Evolutionary conservation across 30 jellyfish, hydroid and myxozoan genomes (phyloP).

Genomic region (Rhopilema esculentum): DNA sequence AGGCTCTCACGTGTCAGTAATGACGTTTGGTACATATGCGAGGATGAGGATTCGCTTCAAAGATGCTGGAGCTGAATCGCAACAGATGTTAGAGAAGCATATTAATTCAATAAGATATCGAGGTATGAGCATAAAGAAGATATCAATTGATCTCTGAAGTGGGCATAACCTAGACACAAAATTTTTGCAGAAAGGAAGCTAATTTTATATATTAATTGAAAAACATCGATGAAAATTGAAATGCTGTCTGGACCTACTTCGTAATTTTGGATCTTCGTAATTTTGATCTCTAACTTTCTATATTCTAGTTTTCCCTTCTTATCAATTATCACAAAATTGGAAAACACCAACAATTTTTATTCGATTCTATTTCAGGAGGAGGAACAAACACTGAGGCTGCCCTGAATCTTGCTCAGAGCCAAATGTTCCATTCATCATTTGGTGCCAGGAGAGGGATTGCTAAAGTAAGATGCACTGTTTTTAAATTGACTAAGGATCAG

Average conservation of each 20-base stretch:
- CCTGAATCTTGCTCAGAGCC: slow-evolving; percentile 24
- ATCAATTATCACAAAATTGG: too few relatives aligned
- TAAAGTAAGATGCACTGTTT: too few relatives aligned
- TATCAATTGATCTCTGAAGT: background rate
- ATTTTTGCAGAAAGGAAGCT: too few relatives aligned
- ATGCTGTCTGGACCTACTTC: too few relatives aligned
- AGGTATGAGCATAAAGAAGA: slow-evolving; percentile 4
- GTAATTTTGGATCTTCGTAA: too few relatives aligned
- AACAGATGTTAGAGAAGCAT: background rate
- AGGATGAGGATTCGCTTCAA: slow-evolving; percentile 21
- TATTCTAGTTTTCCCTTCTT: too few relatives aligned
- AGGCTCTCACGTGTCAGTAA: slow-evolving; percentile 41
- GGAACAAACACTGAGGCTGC: slow-evolving; percentile 52
- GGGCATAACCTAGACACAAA: background rate
- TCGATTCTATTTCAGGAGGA: too few relatives aligned
- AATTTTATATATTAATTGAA: too few relatives aligned
- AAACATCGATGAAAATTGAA: too few relatives aligned
- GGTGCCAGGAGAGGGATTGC: slow-evolving; percentile 34
- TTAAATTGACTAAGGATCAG: too few relatives aligned
- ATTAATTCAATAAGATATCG: background rate
- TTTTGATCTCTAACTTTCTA: too few relatives aligned
- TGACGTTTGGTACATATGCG: slow-evolving; percentile 60
- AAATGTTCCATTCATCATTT: slow-evolving; percentile 13
- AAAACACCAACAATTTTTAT: too few relatives aligned
- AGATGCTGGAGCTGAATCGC: slow-evolving; percentile 4